Evolutionary conservation across 2,113 vertebrate species (phyloP), one percentile per base, ranked within the genome.

Genomic region (Nothoprocta perdicaria): DNA sequence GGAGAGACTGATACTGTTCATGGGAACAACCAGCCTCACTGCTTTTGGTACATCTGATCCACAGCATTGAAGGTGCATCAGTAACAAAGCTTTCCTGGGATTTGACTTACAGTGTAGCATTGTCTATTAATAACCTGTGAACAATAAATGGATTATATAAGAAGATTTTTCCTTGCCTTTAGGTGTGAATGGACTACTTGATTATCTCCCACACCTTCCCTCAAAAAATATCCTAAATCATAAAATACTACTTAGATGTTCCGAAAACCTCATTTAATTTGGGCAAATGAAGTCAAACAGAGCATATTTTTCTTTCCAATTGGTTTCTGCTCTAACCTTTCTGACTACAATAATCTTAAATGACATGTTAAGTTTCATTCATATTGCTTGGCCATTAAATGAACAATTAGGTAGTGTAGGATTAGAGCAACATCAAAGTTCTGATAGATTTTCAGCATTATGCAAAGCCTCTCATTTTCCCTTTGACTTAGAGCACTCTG

Each of bases 381-480:
- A 48, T 27, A 24, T 80, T 61, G 52, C 78, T 67, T 84, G 43
- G 73, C 80, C 52, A 85, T 62, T 73, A 90, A 87, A 88, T 63
- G 76, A 86, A 75, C 33, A 91, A 26, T 81, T 83, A 89, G 63
- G 57, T 73, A 73, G 53, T 12, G 26, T 63, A 71, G 73, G 80
- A 95, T 94, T 93, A 78, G 48, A 63, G 31, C 29, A 68, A 94
- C 80, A 86, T 86, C 74, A 93, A 63, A 89, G 62, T 35, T 41
- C 6, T 67, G 53, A 81, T 10, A 86, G 61, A 92, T 81, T 61
- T 93, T 88, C 69, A 82, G 27, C 63, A 76, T 93, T 95, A 92
- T 62, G 87, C 62, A 94, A 96, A 95, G 90, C 55, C 41, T 82
- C 84, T 94, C 46, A 50, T 86, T 91, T 95, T 96, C 73, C 67